Evolutionary conservation across 2,113 vertebrate species (phyloP), one percentile per base, ranked within the genome.

Genomic region (Zeus faber): DNA sequence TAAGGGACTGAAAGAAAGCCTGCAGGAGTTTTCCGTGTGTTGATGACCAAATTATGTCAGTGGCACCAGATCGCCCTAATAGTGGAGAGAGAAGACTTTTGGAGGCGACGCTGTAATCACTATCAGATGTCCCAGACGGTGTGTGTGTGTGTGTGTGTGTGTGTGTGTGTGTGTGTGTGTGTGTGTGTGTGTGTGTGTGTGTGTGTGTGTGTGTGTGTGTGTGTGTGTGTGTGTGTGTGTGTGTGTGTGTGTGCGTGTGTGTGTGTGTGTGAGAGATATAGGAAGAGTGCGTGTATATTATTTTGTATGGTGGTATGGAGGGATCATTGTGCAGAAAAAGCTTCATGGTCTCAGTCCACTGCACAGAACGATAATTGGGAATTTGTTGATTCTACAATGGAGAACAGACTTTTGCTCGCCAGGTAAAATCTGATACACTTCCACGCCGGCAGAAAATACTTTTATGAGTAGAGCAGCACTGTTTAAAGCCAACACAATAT

Each of bases 91-190:
- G 77, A 46, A 50, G 65, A 66, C 49, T 70, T 47, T 65, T 58
- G 64, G 54, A 63, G 65, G 50, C 51, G 11, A 11, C n/a, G n/a
- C 4, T 37, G 10, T 37, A 89, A 90, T 89, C 82, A 84, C 59
- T 83, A 70, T 87, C 82, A 76, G 73, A 69, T 87, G 88, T 68
- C 67, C 61, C 65, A 66, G 67, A 37, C 33, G 11, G 17, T 22
- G 18, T 44, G 6, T 20, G 17, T 44, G 41, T 8, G 41, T 44
- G 18, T 44, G 41, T 44, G 17, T 20, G 17, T 43, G 3, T 43
- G 40, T 43, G 40, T 43, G 37, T 40, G 37, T 40, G 37, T 40
- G 37, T 40, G 37, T 40, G 37, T 40, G 37, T 40, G 37, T 40
- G 37, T 40, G 37, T 40, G 37, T n/a, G 39, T n/a, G 39, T 47